Conservation (phyloP, 2,797 vertebrate species). For the Naso thynnoides region DNA sequence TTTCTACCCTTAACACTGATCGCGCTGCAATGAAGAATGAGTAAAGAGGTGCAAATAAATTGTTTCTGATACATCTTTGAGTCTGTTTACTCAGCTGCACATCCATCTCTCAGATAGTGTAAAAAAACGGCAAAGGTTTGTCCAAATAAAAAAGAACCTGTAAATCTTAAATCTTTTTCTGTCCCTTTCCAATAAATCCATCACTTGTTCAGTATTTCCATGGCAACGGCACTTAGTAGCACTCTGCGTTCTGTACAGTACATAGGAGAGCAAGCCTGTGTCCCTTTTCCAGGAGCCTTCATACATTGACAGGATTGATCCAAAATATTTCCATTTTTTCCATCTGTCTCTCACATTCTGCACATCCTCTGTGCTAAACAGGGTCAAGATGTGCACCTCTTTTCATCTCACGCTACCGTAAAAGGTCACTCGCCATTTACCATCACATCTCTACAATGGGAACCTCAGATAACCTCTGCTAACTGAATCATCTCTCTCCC, state of each 20-base stretch:
- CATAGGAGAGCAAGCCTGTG: slow-evolving; percentile 37
- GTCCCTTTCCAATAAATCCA: slow-evolving; percentile 57
- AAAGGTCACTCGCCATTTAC: slow-evolving; percentile 26
- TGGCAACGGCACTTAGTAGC: slow-evolving; percentile 61
- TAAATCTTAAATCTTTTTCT: slow-evolving; percentile 46
- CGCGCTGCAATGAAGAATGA: not conserved
- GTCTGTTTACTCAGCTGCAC: not conserved
- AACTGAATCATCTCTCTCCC: slow-evolving; percentile 22
- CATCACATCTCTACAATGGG: slow-evolving; percentile 17
- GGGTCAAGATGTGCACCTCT: slow-evolving; percentile 24
- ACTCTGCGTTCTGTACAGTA: slow-evolving; percentile 46
- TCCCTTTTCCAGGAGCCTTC: slow-evolving; percentile 40
- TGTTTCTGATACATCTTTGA: not conserved
- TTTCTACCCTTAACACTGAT: slow-evolving; percentile 14
- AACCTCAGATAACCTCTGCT: slow-evolving; percentile 36
- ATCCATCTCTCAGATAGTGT: not conserved
- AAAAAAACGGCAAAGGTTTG: slow-evolving; percentile 15
- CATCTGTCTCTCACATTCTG: not conserved
- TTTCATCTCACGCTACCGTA: slow-evolving; percentile 13
- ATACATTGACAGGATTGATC: slow-evolving; percentile 33
- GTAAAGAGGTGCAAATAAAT: slow-evolving; percentile 1
- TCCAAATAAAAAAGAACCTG: slow-evolving; percentile 8
- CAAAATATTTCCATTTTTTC: slow-evolving; percentile 20
- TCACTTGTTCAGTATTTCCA: slow-evolving; percentile 71
- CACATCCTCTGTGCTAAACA: slow-evolving; percentile 14